A percentile compares a stretch with the other conserved stretches of the same genome.
Conservation (phyloP, 2,113 vertebrate genomes). For the Poeciliopsis prolifica region DNA sequence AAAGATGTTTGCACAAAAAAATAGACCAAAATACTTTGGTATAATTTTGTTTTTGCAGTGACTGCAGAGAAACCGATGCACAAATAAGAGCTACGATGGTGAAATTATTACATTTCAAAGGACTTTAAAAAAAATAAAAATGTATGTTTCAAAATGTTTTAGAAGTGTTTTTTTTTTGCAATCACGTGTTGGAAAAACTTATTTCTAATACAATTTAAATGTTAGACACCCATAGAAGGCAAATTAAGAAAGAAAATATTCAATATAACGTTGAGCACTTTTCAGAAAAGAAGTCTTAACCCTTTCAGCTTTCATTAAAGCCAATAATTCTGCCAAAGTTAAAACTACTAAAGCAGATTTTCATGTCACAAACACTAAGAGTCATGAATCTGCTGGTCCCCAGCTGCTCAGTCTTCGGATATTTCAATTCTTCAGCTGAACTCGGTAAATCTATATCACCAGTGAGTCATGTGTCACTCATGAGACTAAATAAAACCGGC, state of each 20-base stretch:
- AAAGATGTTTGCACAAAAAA: too few species aligned
- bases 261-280: too few species aligned
- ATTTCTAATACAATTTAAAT: too few species aligned
- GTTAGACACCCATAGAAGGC: too few species aligned
- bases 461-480: constrained; percentile 29
- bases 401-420: neutral
- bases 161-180: too few species aligned
- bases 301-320: neutral
- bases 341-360: neutral
- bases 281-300: neutral
- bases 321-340: neutral
- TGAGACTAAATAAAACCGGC: constrained; percentile 28
- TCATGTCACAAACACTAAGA: neutral
- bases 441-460: neutral
- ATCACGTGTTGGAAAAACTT: too few species aligned
- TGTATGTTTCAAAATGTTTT: too few species aligned
- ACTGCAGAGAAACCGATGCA: neutral
- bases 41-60: too few species aligned
- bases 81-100: neutral
- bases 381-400: neutral
- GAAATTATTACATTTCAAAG: neutral
- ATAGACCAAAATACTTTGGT: too few species aligned
- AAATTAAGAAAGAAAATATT: neutral
- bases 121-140: neutral
- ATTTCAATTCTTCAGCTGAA: neutral